Percentiles rank a stretch among this genome's conserved stretches.
Conservation (phyloP, 2,113 vertebrate genomes). For the Corythornis madagascariensis region DNA sequence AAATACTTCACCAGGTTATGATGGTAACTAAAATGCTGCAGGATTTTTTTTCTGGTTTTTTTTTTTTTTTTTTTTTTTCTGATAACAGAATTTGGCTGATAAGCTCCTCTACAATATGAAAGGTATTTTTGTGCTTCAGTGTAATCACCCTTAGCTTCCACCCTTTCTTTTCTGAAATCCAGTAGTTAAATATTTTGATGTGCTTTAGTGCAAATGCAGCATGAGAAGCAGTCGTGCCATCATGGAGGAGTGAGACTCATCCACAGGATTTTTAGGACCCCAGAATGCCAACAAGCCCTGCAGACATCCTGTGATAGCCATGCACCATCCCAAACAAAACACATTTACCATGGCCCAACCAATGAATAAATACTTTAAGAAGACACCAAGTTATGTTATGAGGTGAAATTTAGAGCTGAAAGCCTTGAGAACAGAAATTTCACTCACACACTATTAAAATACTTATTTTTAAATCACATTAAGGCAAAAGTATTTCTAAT, state of each 20-base stretch:
- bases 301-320: background rate
- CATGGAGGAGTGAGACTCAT: background rate
- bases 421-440: background rate
- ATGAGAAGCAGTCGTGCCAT: background rate
- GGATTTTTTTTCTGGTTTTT: background rate
- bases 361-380: background rate
- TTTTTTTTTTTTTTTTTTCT: background rate
- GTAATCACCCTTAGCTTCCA: background rate
- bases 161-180: background rate
- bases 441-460: background rate
- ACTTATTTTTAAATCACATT: background rate
- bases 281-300: background rate
- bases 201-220: background rate
- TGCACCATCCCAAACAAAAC: background rate
- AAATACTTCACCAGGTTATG: background rate
- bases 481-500: background rate
- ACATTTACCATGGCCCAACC: background rate
- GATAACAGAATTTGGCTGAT: background rate
- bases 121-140: background rate
- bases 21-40: background rate
- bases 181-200: background rate
- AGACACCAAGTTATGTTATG: background rate
- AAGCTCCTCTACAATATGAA: background rate
- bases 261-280: background rate
- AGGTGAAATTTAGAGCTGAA: background rate